phyloP scores from a whole-genome alignment of 2,888 invertebrate species.

The Eupeodes latifasciatus region DNA sequence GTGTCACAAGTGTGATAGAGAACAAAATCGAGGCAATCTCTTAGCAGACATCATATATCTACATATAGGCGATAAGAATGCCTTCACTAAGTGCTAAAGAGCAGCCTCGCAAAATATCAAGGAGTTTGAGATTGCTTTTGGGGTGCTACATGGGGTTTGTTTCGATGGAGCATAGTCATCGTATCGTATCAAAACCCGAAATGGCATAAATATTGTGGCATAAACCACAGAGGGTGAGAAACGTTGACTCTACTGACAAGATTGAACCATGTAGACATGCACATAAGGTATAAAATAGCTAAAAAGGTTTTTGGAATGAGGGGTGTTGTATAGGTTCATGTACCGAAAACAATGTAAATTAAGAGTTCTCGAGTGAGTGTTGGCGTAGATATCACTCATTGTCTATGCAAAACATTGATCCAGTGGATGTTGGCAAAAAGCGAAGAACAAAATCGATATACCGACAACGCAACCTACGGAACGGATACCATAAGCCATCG shows the following conservation, averaged over 20 bases:
- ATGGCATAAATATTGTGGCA: slow-evolving; percentile 68
- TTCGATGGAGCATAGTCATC: slow-evolving; percentile 34
- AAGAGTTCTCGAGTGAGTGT: slow-evolving; percentile 46
- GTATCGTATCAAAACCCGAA: slow-evolving; percentile 57
- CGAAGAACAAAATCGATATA: slow-evolving; percentile 60
- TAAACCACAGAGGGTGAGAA: slow-evolving; percentile 12
- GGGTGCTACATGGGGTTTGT: neutral
- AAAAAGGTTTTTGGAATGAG: neutral
- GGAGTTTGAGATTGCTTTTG: neutral
- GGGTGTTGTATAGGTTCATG: slow-evolving; percentile 25
- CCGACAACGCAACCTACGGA: neutral
- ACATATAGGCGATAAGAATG: slow-evolving; percentile 57
- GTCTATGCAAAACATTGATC: slow-evolving; percentile 65
- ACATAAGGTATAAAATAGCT: neutral
- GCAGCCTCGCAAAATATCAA: slow-evolving; percentile 33
- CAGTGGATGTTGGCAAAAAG: slow-evolving; percentile 15
- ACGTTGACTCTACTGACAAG: slow-evolving; percentile 52
- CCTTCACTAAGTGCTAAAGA: slow-evolving; percentile 61
- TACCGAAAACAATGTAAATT: slow-evolving; percentile 74
- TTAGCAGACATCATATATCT: slow-evolving; percentile 29
- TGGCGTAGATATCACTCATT: slow-evolving; percentile 29
- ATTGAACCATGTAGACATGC: slow-evolving; percentile 58
- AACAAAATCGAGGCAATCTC: slow-evolving; percentile 46
- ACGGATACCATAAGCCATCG: slow-evolving; percentile 17
- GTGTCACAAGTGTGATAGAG: slow-evolving; percentile 22